Percentiles rank a stretch among this genome's conserved stretches.
These are phyloP conservation scores for Chamaetylas fuelleborni DNA, from an alignment of 2,113 vertebrate species.

Conservation along the genomic window DNA sequence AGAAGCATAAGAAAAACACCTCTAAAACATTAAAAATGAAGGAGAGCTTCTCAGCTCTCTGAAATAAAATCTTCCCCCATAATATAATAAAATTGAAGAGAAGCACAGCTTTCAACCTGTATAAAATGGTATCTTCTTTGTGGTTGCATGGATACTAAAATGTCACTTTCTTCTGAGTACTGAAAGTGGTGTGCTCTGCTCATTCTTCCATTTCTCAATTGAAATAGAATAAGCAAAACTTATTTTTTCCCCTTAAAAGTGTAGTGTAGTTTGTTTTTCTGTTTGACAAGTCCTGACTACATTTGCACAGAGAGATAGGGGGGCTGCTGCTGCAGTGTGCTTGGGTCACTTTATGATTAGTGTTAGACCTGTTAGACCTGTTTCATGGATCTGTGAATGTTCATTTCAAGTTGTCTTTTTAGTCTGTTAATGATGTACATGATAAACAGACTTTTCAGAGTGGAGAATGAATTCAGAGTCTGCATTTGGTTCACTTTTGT, in stretches of 20 bases:
- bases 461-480: neutral
- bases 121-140: neutral
- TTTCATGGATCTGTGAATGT: neutral
- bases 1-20: neutral
- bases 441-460: neutral
- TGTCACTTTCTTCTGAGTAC: neutral
- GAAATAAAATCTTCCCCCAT: neutral
- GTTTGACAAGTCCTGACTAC: neutral
- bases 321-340: neutral
- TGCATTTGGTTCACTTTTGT: neutral
- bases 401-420: neutral
- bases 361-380: neutral
- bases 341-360: neutral
- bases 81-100: neutral
- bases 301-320: neutral
- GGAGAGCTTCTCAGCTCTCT: neutral
- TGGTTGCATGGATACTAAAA: slow-evolving; percentile 23
- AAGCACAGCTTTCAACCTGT: neutral
- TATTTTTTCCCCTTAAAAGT: neutral
- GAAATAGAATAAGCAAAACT: neutral
- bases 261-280: neutral
- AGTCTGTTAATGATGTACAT: neutral
- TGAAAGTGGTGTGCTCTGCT: neutral
- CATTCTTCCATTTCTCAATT: neutral
- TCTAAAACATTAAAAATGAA: neutral